Evolutionary conservation across 1,140 invertebrate species (phyloP).

Genomic region (Heliconius himera): DNA sequence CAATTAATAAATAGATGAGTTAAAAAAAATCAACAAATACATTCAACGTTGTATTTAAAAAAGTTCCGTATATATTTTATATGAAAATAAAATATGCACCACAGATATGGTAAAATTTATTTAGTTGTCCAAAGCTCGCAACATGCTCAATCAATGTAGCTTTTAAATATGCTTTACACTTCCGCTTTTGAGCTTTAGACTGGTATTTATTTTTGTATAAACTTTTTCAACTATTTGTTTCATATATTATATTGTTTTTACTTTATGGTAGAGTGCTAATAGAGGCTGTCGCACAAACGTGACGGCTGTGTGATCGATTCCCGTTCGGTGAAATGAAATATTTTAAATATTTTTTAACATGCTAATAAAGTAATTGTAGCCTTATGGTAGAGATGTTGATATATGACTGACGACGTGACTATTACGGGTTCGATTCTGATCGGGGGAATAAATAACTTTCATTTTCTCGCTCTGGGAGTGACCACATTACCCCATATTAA

Average conservation of each 20-base stretch:
- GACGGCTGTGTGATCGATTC: no score
- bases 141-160: conserved; percentile 14
- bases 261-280: background rate
- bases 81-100: conserved; percentile 5
- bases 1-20: background rate
- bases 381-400: no score
- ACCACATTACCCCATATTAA: no score
- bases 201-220: background rate
- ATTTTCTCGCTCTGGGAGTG: no score
- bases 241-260: background rate
- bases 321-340: no score
- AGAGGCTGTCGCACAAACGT: no score
- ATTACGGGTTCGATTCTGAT: no score
- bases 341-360: no score
- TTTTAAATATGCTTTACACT: conserved; percentile 16
- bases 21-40: background rate
- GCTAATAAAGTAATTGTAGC: no score
- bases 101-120: conserved; percentile 11
- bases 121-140: conserved; percentile 7
- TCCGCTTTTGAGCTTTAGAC: conserved; percentile 8
- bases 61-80: background rate
- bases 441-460: no score
- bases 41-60: background rate
- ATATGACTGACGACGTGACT: no score
- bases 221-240: background rate